Evolutionary conservation across 2,888 invertebrate species (phyloP).

Genomic region (Diadromus collaris): DNA sequence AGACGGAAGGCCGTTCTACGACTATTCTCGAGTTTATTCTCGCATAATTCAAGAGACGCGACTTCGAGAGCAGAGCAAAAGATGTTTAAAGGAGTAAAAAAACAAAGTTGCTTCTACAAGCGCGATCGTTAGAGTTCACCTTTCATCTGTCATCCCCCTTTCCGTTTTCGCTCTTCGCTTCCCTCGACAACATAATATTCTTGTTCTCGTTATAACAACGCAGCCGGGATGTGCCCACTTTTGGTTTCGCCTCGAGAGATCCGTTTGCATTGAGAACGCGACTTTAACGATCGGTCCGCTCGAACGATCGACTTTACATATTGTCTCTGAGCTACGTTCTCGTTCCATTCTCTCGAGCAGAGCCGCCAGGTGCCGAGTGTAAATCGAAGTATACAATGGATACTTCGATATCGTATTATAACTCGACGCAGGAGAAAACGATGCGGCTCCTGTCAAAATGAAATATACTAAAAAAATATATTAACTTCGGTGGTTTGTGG

Average conservation of each 20-base stretch:
- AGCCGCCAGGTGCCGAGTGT: too few relatives aligned
- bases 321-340: too few relatives aligned
- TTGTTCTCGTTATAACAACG: constrained; percentile 41
- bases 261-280: neutral
- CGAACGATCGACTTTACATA: neutral
- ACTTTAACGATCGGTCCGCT: neutral
- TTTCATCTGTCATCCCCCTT: constrained; percentile 32
- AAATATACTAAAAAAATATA: too few relatives aligned
- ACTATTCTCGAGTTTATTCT: neutral
- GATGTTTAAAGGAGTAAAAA: constrained; percentile 3
- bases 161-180: constrained; percentile 6
- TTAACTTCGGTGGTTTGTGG: too few relatives aligned
- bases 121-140: constrained; percentile 54
- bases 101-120: constrained; percentile 37
- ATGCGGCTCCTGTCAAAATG: too few relatives aligned
- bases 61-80: constrained; percentile 23
- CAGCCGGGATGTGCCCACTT: constrained; percentile 29
- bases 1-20: neutral
- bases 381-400: neutral
- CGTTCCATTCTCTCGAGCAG: neutral
- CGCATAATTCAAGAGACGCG: constrained; percentile 16
- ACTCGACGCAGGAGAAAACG: neutral
- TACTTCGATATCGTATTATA: neutral
- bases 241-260: constrained; percentile 35
- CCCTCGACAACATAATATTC: constrained; percentile 43